Percentiles rank a stretch among this genome's conserved stretches.
Conservation (phyloP, 2,888 invertebrate genomes). For the Aspidapion aeneum region DNA sequence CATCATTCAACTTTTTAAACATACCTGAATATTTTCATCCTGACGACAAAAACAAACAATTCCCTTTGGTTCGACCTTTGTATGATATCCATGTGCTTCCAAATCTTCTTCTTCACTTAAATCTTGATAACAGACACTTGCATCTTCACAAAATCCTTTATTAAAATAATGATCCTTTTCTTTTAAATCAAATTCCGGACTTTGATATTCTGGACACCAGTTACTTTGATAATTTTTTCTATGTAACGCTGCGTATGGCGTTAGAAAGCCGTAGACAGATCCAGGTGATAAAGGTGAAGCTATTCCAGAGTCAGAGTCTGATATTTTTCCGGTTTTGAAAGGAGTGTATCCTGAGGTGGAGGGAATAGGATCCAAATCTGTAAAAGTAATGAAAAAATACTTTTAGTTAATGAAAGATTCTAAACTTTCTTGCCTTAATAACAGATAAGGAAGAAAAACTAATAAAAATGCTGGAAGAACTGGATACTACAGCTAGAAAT, state of each 20-base stretch:
- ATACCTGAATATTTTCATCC: neutral
- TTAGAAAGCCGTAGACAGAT: slow-evolving; percentile 39
- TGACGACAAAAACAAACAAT: neutral
- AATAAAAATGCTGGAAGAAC: too few species aligned
- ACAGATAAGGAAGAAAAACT: too few species aligned
- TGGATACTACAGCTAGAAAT: too few species aligned
- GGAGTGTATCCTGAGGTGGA: neutral
- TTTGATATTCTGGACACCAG: neutral
- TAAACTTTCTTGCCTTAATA: too few species aligned
- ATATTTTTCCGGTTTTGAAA: slow-evolving; percentile 40
- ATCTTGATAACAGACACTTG: too few species aligned
- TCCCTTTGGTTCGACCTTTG: too few species aligned
- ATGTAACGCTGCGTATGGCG: slow-evolving; percentile 31
- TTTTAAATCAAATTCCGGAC: too few species aligned
- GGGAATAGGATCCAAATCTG: neutral
- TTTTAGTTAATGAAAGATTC: too few species aligned
- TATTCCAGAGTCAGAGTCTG: slow-evolving; percentile 48
- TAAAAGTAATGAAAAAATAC: too few species aligned
- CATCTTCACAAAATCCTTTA: neutral
- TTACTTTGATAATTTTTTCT: neutral
- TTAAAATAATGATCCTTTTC: too few species aligned
- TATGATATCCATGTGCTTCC: neutral
- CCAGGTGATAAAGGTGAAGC: slow-evolving; percentile 47
- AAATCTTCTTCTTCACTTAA: neutral
- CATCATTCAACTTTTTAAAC: too few species aligned